Base-by-base conservation (phyloP, 1,140 invertebrate species). In the Procambarus virginalis region DNA sequence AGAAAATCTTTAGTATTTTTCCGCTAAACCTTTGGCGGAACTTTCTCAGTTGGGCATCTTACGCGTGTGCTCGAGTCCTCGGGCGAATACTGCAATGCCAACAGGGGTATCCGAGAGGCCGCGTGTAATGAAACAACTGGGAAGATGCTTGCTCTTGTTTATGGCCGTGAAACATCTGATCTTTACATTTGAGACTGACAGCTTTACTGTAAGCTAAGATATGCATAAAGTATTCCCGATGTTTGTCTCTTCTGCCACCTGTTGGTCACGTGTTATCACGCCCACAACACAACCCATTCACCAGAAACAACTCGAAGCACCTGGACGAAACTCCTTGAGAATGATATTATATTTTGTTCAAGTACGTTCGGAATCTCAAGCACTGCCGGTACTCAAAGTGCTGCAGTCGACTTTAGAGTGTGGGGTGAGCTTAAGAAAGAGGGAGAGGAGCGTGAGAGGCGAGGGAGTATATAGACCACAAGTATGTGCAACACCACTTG, bases 401-500 rank as follows among this genome's bases (percentile, higher is more conserved):
- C 2, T 78, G 51, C 8, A 78, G 10, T 17, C 49, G 46, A 55
- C 49, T 78, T 55, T 49, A n/a, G 9, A 46, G 48, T 78, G 17
- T 55, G 12, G 14, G 49, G 12, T 3, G 22, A 49, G 46, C 20
- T 78, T 73, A 9, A 73, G 68, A 73, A 73, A 73, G 68, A 34
- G 68, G n/a, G 8, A 73, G 14, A 73, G 1, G 14, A 9, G 68
- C 20, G n/a, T 73, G 68, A 73, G 68, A 73, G 68, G 68, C 68
- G 68, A 22, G 68, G 68, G 68, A 6, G n/a, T 73, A 73, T 73
- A 73, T 73, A 73, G 68, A 34, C 68, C 22, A 73, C n/a, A 73
- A 73, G 68, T 73, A 73, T 73, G 22, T 73, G 20, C 68, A 73
- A 73, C 68, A 73, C n/a, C 68, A 73, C 3, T 22, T 22, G 68